Percentiles rank a stretch among this genome's conserved stretches.
Conservation (phyloP, 2,888 invertebrate genomes). For the Sphaerophoria taeniata region DNA sequence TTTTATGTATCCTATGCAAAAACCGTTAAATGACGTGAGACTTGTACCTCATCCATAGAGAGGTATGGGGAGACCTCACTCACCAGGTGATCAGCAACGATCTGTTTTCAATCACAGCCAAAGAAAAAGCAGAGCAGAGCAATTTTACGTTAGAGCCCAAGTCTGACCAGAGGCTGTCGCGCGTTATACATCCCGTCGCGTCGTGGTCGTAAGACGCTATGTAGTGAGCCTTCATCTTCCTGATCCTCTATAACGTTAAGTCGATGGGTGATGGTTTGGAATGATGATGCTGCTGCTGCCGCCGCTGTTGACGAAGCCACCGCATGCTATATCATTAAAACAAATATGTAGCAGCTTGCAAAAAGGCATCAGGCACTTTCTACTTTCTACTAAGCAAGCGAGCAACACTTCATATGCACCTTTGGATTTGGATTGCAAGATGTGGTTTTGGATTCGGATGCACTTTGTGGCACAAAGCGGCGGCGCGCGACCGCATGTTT, state of each 20-base stretch:
- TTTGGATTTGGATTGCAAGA: conserved; percentile 9
- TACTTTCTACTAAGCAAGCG: conserved; percentile 66
- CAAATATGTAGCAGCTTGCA: conserved; percentile 71
- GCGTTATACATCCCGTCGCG: conserved; percentile 9
- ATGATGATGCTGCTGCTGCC: conserved; percentile 41
- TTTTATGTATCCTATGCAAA: conserved; percentile 60
- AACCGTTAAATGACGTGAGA: conserved; percentile 74
- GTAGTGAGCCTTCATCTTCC: conserved; percentile 53
- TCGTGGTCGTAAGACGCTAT: neutral
- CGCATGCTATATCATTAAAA: conserved; percentile 75
- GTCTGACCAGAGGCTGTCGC: conserved; percentile 72
- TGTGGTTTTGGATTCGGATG: conserved; percentile 42
- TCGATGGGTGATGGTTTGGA: conserved; percentile 30
- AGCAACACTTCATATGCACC: conserved; percentile 65
- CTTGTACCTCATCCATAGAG: conserved; percentile 52
- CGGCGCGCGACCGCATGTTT: conserved; percentile 57
- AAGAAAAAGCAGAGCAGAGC: conserved; percentile 24
- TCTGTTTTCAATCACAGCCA: conserved; percentile 73
- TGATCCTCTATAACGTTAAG: conserved; percentile 57
- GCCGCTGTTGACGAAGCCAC: conserved; percentile 70
- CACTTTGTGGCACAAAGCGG: conserved; percentile 23
- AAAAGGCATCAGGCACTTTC: conserved; percentile 69
- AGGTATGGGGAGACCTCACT: conserved; percentile 42
- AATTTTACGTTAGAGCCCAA: conserved; percentile 13
- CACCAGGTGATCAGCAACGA: conserved; percentile 73